Conservation (phyloP, 2,888 invertebrate genomes). For the Pollenia labialis region DNA sequence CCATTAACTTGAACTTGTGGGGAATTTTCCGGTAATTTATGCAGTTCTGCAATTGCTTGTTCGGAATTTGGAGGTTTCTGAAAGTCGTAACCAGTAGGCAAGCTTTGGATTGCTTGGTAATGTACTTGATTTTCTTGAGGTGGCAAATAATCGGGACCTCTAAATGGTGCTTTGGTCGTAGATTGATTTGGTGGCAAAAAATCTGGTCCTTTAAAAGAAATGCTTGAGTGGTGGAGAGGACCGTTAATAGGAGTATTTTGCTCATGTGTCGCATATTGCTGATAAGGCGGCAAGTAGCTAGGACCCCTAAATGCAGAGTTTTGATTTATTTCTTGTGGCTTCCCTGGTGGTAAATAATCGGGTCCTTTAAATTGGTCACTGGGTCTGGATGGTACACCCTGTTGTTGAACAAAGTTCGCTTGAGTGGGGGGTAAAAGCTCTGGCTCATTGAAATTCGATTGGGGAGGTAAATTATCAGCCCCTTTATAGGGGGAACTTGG, state of each 20-base stretch:
- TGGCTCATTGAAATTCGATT: neutral
- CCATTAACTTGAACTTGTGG: constrained; percentile 20
- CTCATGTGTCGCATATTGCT: neutral
- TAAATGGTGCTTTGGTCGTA: neutral
- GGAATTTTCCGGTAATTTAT: constrained; percentile 74
- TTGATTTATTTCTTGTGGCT: neutral
- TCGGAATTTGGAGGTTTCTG: constrained; percentile 78
- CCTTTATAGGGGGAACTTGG: too few relatives aligned
- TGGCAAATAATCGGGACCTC: constrained; percentile 55
- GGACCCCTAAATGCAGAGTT: constrained; percentile 50
- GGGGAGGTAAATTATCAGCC: neutral
- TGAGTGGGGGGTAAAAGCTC: neutral
- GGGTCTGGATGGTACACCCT: too few relatives aligned
- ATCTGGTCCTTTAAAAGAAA: constrained; percentile 43
- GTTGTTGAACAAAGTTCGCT: neutral
- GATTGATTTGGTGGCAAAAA: constrained; percentile 25
- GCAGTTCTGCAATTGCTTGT: constrained; percentile 79
- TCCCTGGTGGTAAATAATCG: constrained; percentile 55
- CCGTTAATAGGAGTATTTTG: neutral
- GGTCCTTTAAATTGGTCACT: constrained; percentile 51
- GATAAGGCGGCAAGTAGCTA: constrained; percentile 52
- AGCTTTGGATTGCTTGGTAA: constrained; percentile 13
- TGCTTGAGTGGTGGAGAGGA: constrained; percentile 27
- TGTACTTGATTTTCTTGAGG: constrained; percentile 36
- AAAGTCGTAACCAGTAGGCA: constrained; percentile 79